Conservation (phyloP, 2,888 invertebrate species). For the Pachycephus smyrnensis region DNA sequence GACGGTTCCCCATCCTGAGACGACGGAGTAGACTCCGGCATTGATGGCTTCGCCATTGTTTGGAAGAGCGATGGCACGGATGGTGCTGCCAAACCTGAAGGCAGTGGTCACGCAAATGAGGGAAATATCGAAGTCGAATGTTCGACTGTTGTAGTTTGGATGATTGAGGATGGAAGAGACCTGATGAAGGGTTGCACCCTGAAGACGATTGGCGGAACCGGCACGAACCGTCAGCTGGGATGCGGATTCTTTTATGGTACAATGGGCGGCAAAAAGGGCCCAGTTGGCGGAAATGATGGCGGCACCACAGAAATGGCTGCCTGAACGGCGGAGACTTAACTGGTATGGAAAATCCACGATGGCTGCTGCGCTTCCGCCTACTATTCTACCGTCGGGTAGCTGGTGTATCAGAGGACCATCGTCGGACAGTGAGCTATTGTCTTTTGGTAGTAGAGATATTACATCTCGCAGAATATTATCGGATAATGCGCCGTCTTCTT, state of each 20-base stretch:
- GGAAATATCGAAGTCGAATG: conserved; percentile 29
- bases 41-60: conserved; percentile 3
- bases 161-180: conserved; percentile 24
- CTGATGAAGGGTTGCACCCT: conserved; percentile 25
- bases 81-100: conserved; percentile 6
- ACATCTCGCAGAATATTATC: too few species aligned
- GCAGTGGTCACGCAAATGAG: conserved; percentile 21
- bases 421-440: too few species aligned
- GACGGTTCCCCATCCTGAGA: conserved; percentile 15
- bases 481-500: too few species aligned
- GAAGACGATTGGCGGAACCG: conserved; percentile 20
- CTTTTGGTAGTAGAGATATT: too few species aligned
- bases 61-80: conserved; percentile 7
- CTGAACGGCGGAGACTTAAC: conserved; percentile 10
- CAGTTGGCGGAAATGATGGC: conserved; percentile 10
- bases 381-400: conserved; percentile 25
- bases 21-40: conserved; percentile 9
- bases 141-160: conserved; percentile 17
- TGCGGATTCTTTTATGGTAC: not conserved
- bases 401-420: too few species aligned
- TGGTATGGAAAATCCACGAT: conserved; percentile 26
- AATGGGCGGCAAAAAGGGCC: conserved; percentile 18
- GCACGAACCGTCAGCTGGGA: conserved; percentile 16
- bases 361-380: conserved; percentile 25
- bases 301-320: conserved; percentile 15